A percentile compares a stretch with the other conserved stretches of the same genome.
phyloP scores from a whole-genome alignment of 2,888 invertebrate species.

The Plusia festucae region DNA sequence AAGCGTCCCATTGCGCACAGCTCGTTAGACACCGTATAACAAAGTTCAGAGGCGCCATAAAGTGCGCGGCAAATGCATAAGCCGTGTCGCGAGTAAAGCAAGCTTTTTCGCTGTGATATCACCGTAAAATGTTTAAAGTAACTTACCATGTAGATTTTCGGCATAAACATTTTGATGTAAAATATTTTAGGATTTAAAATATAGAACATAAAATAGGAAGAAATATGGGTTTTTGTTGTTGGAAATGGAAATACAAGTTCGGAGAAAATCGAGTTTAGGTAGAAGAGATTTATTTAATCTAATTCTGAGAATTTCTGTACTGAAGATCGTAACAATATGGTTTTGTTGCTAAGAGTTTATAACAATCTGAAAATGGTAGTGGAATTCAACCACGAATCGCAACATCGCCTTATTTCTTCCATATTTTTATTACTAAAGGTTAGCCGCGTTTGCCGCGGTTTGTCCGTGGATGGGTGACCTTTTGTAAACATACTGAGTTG shows the following conservation, averaged over 20 bases:
- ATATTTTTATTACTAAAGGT: too few species aligned
- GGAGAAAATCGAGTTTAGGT: not conserved
- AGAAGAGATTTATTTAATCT: not conserved
- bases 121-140: constrained; percentile 52
- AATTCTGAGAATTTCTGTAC: not conserved
- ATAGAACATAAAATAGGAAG: constrained; percentile 23
- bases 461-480: too few species aligned
- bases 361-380: not conserved
- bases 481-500: too few species aligned
- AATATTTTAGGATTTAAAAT: constrained; percentile 9
- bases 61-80: constrained; percentile 49
- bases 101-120: constrained; percentile 34
- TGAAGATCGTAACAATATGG: not conserved
- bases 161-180: constrained; percentile 41
- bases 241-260: constrained; percentile 20
- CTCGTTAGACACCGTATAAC: constrained; percentile 41
- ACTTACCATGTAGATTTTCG: constrained; percentile 44
- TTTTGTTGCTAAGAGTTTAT: not conserved
- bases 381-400: not conserved
- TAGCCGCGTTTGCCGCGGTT: too few species aligned
- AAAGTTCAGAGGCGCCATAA: constrained; percentile 21
- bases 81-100: constrained; percentile 45
- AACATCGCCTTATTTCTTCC: too few species aligned
- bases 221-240: not conserved
- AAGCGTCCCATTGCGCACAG: constrained; percentile 34